phyloP scores from a whole-genome alignment of 2,113 vertebrate species.

The Cephalopholis sonnerati region DNA sequence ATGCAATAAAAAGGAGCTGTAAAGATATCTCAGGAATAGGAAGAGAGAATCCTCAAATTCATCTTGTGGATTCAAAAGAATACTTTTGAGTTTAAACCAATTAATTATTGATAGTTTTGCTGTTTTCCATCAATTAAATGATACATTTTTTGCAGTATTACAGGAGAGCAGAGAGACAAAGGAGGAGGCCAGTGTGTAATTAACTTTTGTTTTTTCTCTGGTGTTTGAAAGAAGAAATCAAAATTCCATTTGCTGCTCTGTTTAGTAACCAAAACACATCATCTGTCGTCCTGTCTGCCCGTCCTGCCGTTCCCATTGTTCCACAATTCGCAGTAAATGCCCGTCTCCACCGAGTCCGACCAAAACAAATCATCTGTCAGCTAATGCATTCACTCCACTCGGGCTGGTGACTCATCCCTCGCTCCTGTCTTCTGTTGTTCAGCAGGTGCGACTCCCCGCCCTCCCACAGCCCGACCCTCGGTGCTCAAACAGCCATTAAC shows the following conservation, averaged over 20 bases:
- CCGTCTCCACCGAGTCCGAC: constrained; percentile 25
- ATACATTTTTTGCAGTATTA: not conserved
- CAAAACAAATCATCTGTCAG: constrained; percentile 52
- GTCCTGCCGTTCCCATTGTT: not conserved
- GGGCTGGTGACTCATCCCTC: constrained; percentile 57
- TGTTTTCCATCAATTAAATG: not conserved
- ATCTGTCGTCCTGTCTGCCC: not conserved
- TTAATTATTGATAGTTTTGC: not conserved
- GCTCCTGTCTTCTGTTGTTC: constrained; percentile 42
- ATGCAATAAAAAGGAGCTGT: not conserved
- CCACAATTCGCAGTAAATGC: constrained; percentile 19
- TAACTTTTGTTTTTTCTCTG: not conserved
- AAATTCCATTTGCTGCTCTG: not conserved
- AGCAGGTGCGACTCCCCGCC: constrained; percentile 43
- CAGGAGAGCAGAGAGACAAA: not conserved
- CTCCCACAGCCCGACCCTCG: constrained; percentile 9
- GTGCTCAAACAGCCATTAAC: constrained; percentile 28
- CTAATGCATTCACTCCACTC: constrained; percentile 50
- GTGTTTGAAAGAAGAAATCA: not conserved
- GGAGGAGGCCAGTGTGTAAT: not conserved
- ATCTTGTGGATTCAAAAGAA: not conserved
- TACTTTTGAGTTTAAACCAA: not conserved
- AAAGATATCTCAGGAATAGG: not conserved
- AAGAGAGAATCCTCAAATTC: not conserved
- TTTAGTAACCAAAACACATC: constrained; percentile 1